phyloP scores from a whole-genome alignment of 2,888 invertebrate genomes.

The Acronicta leporina region DNA sequence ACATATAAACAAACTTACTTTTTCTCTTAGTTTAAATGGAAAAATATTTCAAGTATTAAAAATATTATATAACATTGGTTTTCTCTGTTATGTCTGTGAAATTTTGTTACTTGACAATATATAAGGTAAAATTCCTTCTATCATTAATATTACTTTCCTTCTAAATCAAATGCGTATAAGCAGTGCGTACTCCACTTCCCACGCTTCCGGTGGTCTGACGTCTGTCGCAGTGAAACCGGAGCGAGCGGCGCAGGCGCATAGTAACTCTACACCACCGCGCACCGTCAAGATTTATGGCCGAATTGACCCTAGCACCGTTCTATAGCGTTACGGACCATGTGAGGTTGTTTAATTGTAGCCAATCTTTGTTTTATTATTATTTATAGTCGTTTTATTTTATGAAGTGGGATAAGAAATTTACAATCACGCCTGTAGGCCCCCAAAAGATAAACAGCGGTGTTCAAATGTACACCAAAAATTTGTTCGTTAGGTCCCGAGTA shows the following conservation, averaged over 20 bases:
- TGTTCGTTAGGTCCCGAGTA: no score
- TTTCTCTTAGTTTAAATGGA: no score
- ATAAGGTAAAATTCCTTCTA: no score
- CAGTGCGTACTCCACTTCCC: slow-evolving; percentile 48
- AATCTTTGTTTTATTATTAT: slow-evolving; percentile 35
- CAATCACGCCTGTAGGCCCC: no score
- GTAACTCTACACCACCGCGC: slow-evolving; percentile 58
- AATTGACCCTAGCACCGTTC: slow-evolving; percentile 51
- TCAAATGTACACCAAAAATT: no score
- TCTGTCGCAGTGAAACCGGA: slow-evolving; percentile 50
- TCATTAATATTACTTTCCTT: background rate
- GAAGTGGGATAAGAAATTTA: no score
- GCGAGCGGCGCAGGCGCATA: slow-evolving; percentile 44
- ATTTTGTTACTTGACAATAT: no score
- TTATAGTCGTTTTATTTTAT: slow-evolving; percentile 13
- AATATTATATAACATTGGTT: no score
- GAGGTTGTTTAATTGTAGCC: slow-evolving; percentile 38
- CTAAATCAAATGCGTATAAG: slow-evolving; percentile 6
- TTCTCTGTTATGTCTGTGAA: no score
- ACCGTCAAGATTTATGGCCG: slow-evolving; percentile 59
- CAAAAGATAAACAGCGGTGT: no score
- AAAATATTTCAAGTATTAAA: no score
- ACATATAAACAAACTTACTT: no score
- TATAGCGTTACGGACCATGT: slow-evolving; percentile 21
- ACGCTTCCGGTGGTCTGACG: slow-evolving; percentile 67